phyloP scores from a whole-genome alignment of 1,140 invertebrate species.

The Ostrea edulis region DNA sequence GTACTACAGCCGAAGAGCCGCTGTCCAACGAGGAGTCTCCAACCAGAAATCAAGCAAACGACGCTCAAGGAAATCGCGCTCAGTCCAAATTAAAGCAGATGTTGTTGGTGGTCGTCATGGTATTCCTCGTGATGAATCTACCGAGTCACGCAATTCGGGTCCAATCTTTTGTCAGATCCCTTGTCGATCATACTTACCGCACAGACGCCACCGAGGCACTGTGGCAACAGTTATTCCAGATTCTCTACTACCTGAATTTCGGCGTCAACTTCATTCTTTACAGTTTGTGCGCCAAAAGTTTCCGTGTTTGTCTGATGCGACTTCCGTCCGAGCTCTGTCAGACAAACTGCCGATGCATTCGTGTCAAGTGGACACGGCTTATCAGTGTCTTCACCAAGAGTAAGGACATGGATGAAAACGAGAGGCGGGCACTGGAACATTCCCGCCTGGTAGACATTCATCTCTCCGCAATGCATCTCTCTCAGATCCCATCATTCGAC shows the following conservation, averaged over 20 bases:
- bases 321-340: conserved; percentile 51
- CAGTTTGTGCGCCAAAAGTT: conserved; percentile 80
- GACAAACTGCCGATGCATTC: not conserved
- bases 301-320: conserved; percentile 59
- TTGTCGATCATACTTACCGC: conserved; percentile 56
- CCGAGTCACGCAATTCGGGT: conserved; percentile 81
- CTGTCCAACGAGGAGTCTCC: conserved; percentile 37
- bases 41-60: conserved; percentile 18
- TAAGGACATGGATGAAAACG: conserved; percentile 44
- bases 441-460: conserved; percentile 69
- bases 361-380: conserved; percentile 24
- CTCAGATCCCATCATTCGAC: conserved; percentile 63
- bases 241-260: conserved; percentile 91
- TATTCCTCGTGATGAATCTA: conserved; percentile 89
- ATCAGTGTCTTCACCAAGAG: not conserved
- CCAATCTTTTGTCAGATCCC: conserved; percentile 70
- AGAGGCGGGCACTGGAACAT: conserved; percentile 52
- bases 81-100: conserved; percentile 89
- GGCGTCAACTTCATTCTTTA: conserved; percentile 93
- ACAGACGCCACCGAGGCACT: conserved; percentile 70
- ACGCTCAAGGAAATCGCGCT: conserved; percentile 75
- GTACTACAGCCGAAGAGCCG: conserved; percentile 1
- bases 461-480: conserved; percentile 64
- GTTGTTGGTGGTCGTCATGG: conserved; percentile 88
- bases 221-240: conserved; percentile 82